These are phyloP conservation scores for Pseudorectes ferrugineus DNA, from an alignment of 2,113 vertebrate genomes.

Conservation along the genomic window DNA sequence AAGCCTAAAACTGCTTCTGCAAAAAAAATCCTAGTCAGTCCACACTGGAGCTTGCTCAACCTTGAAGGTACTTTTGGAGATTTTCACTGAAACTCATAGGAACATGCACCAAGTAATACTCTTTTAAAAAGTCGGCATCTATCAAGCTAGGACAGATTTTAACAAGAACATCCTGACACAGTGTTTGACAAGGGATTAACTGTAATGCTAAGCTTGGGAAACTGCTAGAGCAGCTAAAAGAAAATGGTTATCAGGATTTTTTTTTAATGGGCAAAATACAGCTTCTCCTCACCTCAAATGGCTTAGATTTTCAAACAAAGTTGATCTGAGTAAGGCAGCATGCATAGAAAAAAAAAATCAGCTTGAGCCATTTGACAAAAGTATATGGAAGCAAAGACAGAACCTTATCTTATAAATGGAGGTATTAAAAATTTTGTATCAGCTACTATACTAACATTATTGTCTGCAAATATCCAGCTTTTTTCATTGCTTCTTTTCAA, in stretches of 20 bases:
- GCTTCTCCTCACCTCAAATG: not conserved
- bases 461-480: not conserved
- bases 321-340: not conserved
- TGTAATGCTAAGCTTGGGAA: not conserved
- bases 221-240: not conserved
- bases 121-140: not conserved
- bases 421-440: not conserved
- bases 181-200: constrained; percentile 7
- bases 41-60: not conserved
- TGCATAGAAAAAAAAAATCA: not conserved
- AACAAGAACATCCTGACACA: not conserved
- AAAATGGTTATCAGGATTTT: not conserved
- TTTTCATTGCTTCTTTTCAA: not conserved
- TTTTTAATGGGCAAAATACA: not conserved
- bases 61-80: not conserved
- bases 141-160: constrained; percentile 2
- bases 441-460: not conserved
- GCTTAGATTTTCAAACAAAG: constrained; percentile 6
- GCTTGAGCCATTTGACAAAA: not conserved
- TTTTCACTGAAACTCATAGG: not conserved
- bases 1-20: not conserved
- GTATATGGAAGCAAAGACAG: not conserved
- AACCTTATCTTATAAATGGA: not conserved
- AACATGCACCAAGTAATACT: not conserved
- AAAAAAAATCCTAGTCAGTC: not conserved